Evolutionary conservation across 2,888 invertebrate genomes (phyloP), one percentile per base, ranked within the genome.

Genomic region (Pollenia amentaria): DNA sequence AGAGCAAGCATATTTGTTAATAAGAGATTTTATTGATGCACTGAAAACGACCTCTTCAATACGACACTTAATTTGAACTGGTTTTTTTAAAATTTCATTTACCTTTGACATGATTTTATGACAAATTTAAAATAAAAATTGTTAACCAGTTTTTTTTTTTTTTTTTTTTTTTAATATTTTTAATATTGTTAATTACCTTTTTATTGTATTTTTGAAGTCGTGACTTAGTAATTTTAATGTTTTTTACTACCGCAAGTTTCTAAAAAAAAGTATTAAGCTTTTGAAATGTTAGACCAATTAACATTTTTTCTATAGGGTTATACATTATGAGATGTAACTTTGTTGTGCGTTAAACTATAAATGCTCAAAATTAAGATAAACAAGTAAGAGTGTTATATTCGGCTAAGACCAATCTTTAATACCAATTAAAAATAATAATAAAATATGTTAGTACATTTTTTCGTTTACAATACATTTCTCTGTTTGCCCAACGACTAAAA

Each of bases 21-120:
- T 29, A 29, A 29, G 29, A 29, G 29, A 29, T 64, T 18, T 44
- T 16, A 42, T 38, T 55, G 55, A 64, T 9, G 18, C 44, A 16
- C 21, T 48, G 38, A 48, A 51, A 16, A 38, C 40, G 40, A 67
- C 48, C 67, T 67, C 51, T 67, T 60, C 44, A 42, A 12, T 29
- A 40, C 0, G 46, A 2, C 46, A 38, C 12, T 75, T 75, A 9
- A 44, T 48, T 60, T 75, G 60, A 75, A 60, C 73, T 75, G 73
- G 48, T 75, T 75, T 42, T 55, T 42, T 55, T 18, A 21, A 53
- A 40, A 16, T 38, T 75, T 48, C 16, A 60, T 44, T 75, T 60
- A 75, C 29, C 73, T 75, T 75, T 75, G 73, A 75, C 73, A 75
- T 46, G 44, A 48, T 60, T 75, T 53, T 9, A 16, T n/a, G 40